Conservation (phyloP, 2,113 vertebrate species). For the Lathamus discolor region DNA sequence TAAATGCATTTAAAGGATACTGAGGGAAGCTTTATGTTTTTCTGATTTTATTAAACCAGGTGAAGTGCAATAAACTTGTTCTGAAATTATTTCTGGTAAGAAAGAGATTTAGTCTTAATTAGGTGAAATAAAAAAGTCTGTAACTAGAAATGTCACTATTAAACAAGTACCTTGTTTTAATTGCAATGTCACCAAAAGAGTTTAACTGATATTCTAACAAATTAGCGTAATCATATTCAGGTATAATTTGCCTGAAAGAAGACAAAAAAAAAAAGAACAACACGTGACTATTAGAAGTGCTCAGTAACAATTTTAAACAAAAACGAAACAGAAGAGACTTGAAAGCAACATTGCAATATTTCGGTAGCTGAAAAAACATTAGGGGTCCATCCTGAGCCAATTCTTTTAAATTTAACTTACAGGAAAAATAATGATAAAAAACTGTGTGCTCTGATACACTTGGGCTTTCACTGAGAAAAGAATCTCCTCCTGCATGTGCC, state of each 20-base stretch:
- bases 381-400: neutral
- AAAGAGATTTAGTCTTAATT: neutral
- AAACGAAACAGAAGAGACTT: neutral
- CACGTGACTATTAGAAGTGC: neutral
- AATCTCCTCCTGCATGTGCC: neutral
- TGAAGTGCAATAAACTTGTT: neutral
- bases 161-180: slow-evolving; percentile 21
- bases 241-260: neutral
- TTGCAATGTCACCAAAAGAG: neutral
- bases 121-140: neutral
- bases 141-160: neutral
- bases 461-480: neutral
- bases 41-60: slow-evolving; percentile 23
- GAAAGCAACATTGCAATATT: neutral
- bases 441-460: neutral
- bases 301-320: neutral
- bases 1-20: neutral
- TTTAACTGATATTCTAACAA: neutral
- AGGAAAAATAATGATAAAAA: neutral
- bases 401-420: neutral
- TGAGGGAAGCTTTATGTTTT: neutral
- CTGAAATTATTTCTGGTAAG: neutral
- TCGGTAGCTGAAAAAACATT: neutral
- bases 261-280: neutral
- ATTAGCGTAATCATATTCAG: neutral